A percentile compares a stretch with the other conserved stretches of the same genome.
Conservation (phyloP, 2,113 vertebrate genomes). For the Cynoglossus semilaevis region DNA sequence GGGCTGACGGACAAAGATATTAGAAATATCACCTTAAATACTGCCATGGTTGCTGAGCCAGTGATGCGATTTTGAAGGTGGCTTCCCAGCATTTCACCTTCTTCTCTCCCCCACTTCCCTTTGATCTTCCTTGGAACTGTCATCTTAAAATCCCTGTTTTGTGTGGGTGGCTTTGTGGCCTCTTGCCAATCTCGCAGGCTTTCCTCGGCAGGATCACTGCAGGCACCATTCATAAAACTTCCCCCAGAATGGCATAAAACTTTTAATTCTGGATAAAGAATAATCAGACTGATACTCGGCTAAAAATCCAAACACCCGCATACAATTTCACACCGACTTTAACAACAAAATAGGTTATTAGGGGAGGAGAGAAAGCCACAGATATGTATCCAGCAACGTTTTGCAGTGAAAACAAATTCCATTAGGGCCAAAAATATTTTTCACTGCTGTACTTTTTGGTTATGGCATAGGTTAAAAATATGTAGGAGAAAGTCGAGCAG, state of each 20-base stretch:
- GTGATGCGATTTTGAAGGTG: conserved; percentile 60
- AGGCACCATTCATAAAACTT: conserved; percentile 42
- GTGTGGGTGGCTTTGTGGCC: conserved; percentile 48
- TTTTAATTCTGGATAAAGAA: conserved; percentile 45
- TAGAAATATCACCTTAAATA: conserved; percentile 59
- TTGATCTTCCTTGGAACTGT: conserved; percentile 62
- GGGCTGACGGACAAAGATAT: conserved; percentile 48
- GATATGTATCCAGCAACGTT: conserved; percentile 54
- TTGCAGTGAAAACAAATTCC: conserved; percentile 70
- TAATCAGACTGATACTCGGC: conserved; percentile 44
- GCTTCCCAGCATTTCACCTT: conserved; percentile 42
- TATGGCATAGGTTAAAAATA: conserved; percentile 59
- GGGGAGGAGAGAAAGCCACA: conserved; percentile 41
- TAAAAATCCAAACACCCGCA: conserved; percentile 61
- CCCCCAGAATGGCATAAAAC: conserved; percentile 38
- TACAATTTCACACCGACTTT: conserved; percentile 64
- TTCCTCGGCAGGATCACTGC: conserved; percentile 19
- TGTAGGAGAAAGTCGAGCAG: conserved; percentile 69
- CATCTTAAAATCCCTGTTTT: conserved; percentile 54
- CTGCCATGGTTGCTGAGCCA: conserved; percentile 49
- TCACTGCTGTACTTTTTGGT: conserved; percentile 55
- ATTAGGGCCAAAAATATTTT: conserved; percentile 64
- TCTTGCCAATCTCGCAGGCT: conserved; percentile 34
- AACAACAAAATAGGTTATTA: conserved; percentile 56
- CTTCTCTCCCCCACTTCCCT: conserved; percentile 35